Percentiles rank a stretch among this genome's conserved stretches.
Evolutionary conservation across 2,888 invertebrate genomes (phyloP).

Genomic region (Mamestra brassicae): DNA sequence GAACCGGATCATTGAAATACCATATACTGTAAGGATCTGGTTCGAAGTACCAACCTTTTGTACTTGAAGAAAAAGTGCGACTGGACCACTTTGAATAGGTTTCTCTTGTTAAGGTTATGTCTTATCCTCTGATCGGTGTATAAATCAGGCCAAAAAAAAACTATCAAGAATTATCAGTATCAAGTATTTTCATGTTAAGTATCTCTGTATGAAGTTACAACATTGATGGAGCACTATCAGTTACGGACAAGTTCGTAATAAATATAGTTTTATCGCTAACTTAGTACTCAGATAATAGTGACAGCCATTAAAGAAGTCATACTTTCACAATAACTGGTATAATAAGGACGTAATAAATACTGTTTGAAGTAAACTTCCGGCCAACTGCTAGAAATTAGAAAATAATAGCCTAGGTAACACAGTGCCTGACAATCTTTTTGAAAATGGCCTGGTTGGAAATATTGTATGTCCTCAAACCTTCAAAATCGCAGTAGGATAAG

Average conservation of each 20-base stretch:
- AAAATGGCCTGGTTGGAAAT: not conserved
- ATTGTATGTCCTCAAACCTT: not conserved
- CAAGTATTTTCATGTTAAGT: not conserved
- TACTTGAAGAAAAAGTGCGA: not conserved
- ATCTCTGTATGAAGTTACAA: not conserved
- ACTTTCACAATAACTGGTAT: not conserved
- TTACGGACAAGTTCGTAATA: slow-evolving; percentile 25
- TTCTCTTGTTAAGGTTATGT: not conserved
- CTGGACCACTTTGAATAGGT: not conserved
- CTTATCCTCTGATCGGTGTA: not conserved
- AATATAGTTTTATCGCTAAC: slow-evolving; percentile 26
- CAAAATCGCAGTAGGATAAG: not conserved
- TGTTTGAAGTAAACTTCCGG: not conserved
- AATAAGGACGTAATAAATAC: slow-evolving; percentile 8
- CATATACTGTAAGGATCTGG: not conserved
- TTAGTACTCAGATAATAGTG: slow-evolving; percentile 12
- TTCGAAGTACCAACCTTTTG: not conserved
- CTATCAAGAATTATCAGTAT: not conserved
- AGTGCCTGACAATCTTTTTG: not conserved
- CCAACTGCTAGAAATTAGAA: not conserved
- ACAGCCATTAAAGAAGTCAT: not conserved
- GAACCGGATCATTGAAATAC: not conserved
- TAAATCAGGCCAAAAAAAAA: not conserved
- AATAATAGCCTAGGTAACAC: too few species aligned
- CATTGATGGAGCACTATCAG: slow-evolving; percentile 24